These are phyloP conservation scores for Colaptes auratus DNA, from an alignment of 2,113 vertebrate genomes.

Conservation along the genomic window DNA sequence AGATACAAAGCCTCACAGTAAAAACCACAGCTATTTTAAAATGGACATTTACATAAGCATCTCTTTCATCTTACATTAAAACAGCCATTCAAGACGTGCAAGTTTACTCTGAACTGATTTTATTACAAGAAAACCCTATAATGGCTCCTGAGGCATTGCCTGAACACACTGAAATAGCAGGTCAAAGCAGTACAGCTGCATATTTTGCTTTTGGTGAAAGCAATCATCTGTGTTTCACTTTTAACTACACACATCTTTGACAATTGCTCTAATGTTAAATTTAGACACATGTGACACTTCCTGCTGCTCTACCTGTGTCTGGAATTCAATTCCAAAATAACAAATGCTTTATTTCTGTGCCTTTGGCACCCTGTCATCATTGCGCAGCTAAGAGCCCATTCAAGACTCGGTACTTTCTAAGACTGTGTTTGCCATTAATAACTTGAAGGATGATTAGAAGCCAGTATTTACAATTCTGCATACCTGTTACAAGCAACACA, in stretches of 20 bases:
- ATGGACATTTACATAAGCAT: not conserved
- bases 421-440: not conserved
- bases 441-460: not conserved
- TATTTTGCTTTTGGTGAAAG: conserved; percentile 12
- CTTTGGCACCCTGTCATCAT: not conserved
- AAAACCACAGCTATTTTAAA: not conserved
- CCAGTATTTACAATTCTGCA: not conserved
- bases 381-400: not conserved
- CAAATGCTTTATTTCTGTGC: not conserved
- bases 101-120: conserved; percentile 2
- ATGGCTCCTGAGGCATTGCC: not conserved
- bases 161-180: not conserved
- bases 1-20: not conserved
- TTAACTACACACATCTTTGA: conserved; percentile 3
- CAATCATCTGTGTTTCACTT: not conserved
- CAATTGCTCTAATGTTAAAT: conserved; percentile 24
- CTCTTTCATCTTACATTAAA: conserved; percentile 16
- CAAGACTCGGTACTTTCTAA: not conserved
- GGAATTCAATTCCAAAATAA: not conserved
- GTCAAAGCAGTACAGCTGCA: conserved; percentile 27
- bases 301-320: not conserved
- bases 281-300: not conserved
- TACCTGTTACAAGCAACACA: not conserved
- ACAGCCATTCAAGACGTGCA: not conserved
- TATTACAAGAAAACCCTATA: not conserved